These are phyloP conservation scores for Micromys minutus DNA, from an alignment of 2,113 vertebrate genomes.

Conservation along the genomic window DNA sequence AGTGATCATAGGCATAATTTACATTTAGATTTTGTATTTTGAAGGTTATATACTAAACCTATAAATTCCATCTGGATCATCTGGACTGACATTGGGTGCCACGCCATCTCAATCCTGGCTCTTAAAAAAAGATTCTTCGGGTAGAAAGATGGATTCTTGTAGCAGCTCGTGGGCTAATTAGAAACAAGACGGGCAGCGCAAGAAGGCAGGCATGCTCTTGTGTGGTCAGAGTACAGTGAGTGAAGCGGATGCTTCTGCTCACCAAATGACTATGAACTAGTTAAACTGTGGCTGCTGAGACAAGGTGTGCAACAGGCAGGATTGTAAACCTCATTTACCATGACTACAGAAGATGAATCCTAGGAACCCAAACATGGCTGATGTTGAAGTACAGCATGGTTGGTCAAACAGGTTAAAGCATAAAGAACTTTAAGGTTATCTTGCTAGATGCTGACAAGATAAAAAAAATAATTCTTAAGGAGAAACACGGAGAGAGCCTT, in stretches of 20 bases:
- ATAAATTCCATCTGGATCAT: not conserved
- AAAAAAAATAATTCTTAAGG: not conserved
- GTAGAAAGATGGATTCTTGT: not conserved
- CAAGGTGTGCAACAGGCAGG: not conserved
- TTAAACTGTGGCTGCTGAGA: not conserved
- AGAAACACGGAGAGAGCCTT: not conserved
- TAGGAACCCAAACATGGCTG: not conserved
- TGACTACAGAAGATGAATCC: not conserved
- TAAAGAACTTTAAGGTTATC: not conserved
- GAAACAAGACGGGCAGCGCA: not conserved
- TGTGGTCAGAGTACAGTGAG: not conserved
- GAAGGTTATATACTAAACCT: conserved; percentile 1
- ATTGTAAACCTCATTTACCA: not conserved
- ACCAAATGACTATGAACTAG: not conserved
- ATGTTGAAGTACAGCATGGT: not conserved
- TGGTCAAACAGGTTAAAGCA: not conserved
- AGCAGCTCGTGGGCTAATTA: not conserved
- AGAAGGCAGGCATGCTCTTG: not conserved
- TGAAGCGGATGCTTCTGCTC: too few species aligned
- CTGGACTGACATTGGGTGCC: not conserved
- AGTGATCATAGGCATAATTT: not conserved
- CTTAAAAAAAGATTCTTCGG: not conserved
- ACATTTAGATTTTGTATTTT: not conserved
- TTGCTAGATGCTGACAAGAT: conserved; percentile 1
- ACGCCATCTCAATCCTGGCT: not conserved